phyloP scores from a whole-genome alignment of 1,140 invertebrate genomes.

The Drosophila burlai region DNA sequence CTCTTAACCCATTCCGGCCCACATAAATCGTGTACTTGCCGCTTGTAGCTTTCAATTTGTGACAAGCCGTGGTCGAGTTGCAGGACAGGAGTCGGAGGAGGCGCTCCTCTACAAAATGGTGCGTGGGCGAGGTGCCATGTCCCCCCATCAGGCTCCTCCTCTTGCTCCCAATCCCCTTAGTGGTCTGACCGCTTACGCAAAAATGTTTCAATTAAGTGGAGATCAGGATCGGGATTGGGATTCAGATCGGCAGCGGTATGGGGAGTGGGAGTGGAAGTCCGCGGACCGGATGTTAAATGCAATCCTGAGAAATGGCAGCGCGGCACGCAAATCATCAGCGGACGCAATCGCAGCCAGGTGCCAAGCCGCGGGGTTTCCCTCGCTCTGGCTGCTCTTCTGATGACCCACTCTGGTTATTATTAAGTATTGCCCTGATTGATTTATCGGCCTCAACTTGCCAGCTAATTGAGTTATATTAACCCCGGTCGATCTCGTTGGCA shows the following conservation, averaged over 20 bases:
- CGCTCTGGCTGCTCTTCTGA: neutral
- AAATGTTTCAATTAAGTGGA: conserved; percentile 78
- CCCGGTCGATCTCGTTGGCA: conserved; percentile 14
- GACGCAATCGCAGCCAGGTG: conserved; percentile 57
- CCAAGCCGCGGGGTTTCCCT: conserved; percentile 59
- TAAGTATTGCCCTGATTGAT: conserved; percentile 69
- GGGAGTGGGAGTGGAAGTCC: conserved; percentile 21
- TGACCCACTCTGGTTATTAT: conserved; percentile 39
- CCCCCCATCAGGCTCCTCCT: conserved; percentile 9
- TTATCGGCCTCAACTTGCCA: conserved; percentile 58
- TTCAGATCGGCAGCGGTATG: neutral
- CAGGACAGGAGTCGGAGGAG: conserved; percentile 46
- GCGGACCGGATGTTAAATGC: conserved; percentile 66
- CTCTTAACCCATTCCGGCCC: conserved; percentile 58
- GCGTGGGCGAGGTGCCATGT: conserved; percentile 65
- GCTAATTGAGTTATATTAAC: conserved; percentile 80
- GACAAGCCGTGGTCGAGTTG: conserved; percentile 58
- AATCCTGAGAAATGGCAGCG: conserved; percentile 74
- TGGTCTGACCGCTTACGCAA: conserved; percentile 77
- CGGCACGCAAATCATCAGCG: conserved; percentile 76
- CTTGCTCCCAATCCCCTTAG: neutral
- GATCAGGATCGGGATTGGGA: conserved; percentile 10
- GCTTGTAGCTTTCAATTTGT: conserved; percentile 83
- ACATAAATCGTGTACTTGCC: conserved; percentile 83
- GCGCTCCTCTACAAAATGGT: conserved; percentile 63